phyloP scores from a whole-genome alignment of 1,140 invertebrate species.

The Heliconius hermathena region DNA sequence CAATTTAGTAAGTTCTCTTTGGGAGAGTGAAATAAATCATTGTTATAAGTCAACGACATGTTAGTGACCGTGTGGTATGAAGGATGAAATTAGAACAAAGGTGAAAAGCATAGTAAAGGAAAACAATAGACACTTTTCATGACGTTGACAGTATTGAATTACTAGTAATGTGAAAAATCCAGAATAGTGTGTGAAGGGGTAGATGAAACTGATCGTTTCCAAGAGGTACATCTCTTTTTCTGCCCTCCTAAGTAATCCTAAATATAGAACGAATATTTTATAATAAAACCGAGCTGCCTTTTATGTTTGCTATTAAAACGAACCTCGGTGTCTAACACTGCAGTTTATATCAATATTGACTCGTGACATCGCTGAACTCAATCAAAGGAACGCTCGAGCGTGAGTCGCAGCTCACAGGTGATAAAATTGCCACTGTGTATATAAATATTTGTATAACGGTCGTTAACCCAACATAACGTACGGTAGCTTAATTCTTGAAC shows the following conservation, averaged over 20 bases:
- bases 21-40: background rate
- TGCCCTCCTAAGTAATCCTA: no score
- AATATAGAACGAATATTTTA: background rate
- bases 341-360: conserved; percentile 35
- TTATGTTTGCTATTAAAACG: background rate
- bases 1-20: background rate
- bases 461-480: conserved; percentile 42
- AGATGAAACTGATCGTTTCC: no score
- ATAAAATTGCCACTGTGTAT: conserved; percentile 66
- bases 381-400: conserved; percentile 47
- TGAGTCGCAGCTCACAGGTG: conserved; percentile 46
- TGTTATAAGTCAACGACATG: background rate
- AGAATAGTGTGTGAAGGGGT: no score
- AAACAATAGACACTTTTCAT: no score
- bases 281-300: background rate
- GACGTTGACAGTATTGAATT: no score
- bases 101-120: no score
- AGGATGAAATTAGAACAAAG: no score
- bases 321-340: background rate
- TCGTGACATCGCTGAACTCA: conserved; percentile 20
- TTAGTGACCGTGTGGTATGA: background rate
- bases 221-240: no score
- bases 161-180: no score
- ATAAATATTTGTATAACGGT: conserved; percentile 52
- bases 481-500: conserved; percentile 23